Conservation (phyloP, 2,797 vertebrate genomes). For the Peromyscus melanophrys region DNA sequence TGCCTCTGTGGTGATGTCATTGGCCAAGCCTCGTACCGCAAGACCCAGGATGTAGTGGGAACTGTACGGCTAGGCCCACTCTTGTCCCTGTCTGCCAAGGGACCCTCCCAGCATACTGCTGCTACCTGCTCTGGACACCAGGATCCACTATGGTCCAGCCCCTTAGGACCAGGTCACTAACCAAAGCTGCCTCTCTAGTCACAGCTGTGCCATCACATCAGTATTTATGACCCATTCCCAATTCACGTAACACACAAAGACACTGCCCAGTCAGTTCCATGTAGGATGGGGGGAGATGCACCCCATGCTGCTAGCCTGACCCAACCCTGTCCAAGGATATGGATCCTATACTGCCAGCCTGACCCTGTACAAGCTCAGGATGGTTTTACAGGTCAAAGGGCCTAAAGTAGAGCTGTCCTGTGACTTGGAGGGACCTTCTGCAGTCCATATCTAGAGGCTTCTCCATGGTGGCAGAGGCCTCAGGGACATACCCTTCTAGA, state of each 20-base stretch:
- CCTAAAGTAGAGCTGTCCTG: too few species aligned
- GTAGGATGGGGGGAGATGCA: not conserved
- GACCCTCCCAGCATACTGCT: too few species aligned
- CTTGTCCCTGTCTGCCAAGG: not conserved
- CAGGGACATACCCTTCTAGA: not conserved
- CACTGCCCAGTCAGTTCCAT: not conserved
- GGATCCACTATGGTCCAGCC: not conserved
- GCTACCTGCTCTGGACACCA: not conserved
- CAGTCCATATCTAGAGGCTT: not conserved
- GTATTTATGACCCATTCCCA: not conserved
- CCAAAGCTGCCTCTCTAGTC: accelerated
- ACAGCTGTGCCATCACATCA: not conserved
- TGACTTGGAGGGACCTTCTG: not conserved
- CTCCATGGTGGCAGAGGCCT: not conserved
- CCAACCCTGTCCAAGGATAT: not conserved
- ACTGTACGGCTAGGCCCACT: not conserved
- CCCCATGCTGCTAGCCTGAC: not conserved
- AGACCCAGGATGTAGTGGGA: not conserved
- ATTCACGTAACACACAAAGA: not conserved
- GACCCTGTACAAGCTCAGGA: not conserved
- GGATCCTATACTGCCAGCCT: not conserved
- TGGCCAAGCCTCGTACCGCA: not conserved
- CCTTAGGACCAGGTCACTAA: not conserved
- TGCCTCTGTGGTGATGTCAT: accelerated
- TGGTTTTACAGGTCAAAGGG: too few species aligned